These are phyloP conservation scores for Porphyrio hochstetteri DNA, from an alignment of 2,113 vertebrate species.

Conservation along the genomic window DNA sequence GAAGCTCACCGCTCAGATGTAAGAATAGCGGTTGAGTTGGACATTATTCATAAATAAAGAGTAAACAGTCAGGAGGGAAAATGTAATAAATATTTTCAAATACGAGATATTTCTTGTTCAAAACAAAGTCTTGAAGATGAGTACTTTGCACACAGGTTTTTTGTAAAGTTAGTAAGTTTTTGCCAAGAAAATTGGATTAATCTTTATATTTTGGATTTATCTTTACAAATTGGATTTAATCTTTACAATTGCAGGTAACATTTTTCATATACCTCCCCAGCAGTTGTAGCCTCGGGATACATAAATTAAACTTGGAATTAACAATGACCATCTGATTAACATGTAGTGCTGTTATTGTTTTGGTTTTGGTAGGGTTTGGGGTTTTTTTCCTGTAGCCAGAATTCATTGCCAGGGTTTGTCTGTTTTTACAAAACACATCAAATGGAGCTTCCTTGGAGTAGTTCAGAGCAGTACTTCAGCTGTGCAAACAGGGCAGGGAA, in stretches of 20 bases:
- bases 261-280: background rate
- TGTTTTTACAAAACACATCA: background rate
- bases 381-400: background rate
- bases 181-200: background rate
- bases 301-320: background rate
- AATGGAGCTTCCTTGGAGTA: background rate
- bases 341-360: background rate
- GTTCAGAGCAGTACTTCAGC: background rate
- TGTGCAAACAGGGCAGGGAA: background rate
- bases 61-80: background rate
- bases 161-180: background rate
- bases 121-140: background rate
- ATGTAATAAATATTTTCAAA: background rate
- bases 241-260: background rate
- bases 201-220: background rate
- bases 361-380: background rate
- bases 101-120: background rate
- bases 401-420: background rate
- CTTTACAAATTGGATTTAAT: background rate
- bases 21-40: background rate
- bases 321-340: background rate
- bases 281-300: background rate
- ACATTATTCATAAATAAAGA: background rate
- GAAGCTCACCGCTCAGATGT: background rate
- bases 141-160: background rate